A percentile compares a stretch with the other conserved stretches of the same genome.
Evolutionary conservation across 2,888 invertebrate species (phyloP).

Genomic region (Mesorhabditis spiculigera): DNA sequence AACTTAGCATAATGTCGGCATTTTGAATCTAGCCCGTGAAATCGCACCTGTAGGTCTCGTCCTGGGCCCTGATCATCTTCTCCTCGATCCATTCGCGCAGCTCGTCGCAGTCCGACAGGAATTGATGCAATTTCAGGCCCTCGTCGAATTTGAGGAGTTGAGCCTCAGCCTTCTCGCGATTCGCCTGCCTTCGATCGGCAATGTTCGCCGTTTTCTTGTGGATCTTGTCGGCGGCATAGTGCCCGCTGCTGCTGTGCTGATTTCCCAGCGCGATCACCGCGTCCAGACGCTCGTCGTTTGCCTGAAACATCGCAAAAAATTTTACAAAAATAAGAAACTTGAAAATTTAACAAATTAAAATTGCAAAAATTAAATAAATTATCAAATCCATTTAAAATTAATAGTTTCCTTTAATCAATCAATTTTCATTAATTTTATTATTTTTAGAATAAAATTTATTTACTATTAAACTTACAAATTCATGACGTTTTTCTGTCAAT

Average conservation of each 20-base stretch:
- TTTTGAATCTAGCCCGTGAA: too few species aligned
- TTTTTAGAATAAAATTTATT: too few species aligned
- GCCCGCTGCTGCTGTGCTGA: constrained; percentile 82
- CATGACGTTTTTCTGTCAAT: too few species aligned
- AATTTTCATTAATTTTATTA: too few species aligned
- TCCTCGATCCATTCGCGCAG: constrained; percentile 98
- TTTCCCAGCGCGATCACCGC: constrained; percentile 85
- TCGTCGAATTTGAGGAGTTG: constrained; percentile 85
- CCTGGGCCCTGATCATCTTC: constrained; percentile 92
- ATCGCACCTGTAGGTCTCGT: constrained; percentile 78
- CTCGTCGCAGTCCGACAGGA: constrained; percentile 85
- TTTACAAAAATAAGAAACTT: too few species aligned
- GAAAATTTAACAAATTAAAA: too few species aligned
- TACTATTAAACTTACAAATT: too few species aligned
- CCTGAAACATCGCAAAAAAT: constrained; percentile 60
- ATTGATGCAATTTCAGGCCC: constrained; percentile 90
- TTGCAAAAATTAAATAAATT: too few species aligned
- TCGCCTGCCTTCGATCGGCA: constrained; percentile 73
- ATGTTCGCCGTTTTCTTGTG: constrained; percentile 92
- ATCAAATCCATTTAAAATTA: too few species aligned
- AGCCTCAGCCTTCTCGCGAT: constrained; percentile 79
- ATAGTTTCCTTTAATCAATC: too few species aligned
- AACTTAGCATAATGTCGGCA: too few species aligned
- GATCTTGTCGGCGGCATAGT: constrained; percentile 92
- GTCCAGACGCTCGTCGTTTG: constrained; percentile 98